Evolutionary conservation across 2,797 vertebrate species (phyloP).

Genomic region (Gymnothorax reevesii): DNA sequence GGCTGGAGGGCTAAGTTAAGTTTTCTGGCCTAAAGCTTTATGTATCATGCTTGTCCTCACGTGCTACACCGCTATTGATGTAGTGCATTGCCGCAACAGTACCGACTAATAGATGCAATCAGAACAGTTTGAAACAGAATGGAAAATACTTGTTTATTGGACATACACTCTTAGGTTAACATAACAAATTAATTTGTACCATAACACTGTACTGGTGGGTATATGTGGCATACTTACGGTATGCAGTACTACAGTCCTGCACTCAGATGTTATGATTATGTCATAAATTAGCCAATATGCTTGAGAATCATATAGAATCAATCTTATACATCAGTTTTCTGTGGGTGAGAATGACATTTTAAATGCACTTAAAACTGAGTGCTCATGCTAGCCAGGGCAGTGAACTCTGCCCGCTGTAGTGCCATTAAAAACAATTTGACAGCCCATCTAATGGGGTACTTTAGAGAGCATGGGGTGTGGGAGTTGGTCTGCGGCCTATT

Average conservation of each 20-base stretch:
- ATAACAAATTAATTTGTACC: background rate
- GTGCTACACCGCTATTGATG: background rate
- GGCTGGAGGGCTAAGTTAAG: background rate
- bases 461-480: background rate
- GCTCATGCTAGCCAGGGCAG: no score
- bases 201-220: background rate
- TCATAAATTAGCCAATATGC: background rate
- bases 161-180: background rate
- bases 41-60: background rate
- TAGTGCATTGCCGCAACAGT: background rate
- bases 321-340: no score
- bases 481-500: background rate
- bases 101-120: background rate
- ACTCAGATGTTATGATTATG: background rate
- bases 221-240: no score
- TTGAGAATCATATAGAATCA: background rate
- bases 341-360: background rate
- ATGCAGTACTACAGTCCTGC: background rate
- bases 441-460: background rate
- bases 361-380: background rate
- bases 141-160: background rate
- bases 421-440: background rate
- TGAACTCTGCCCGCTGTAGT: background rate
- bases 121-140: background rate
- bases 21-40: background rate